Evolutionary conservation across 2,888 invertebrate species (phyloP), one percentile per base, ranked within the genome.

Genomic region (Pandemis heparana): DNA sequence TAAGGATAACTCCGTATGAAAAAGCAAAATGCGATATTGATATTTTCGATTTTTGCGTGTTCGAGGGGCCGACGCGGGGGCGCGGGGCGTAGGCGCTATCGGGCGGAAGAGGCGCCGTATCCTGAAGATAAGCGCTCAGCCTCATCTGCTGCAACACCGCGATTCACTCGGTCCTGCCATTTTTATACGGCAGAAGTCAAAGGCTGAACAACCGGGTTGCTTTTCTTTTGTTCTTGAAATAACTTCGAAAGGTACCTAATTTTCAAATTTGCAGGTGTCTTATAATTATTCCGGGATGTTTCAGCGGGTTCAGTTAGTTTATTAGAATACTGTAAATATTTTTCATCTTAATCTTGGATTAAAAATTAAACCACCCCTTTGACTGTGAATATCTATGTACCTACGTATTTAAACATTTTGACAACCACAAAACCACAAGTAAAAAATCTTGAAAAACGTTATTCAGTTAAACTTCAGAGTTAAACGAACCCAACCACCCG

Each of bases 81-180:
- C 46, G 39, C 70, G 81, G 90, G 91, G 89, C 90, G 76, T 75
- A 64, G 74, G 78, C 74, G 84, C 84, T 72, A 80, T 86, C 76
- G 79, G 86, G 61, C 71, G 76, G 77, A 75, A 76, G 76, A 74
- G 74, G 81, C 82, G 80, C 81, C 82, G 81, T 88, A 89, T 88
- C 88, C 88, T 87, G 87, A 80, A 85, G 90, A 92, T 91, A 91
- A 87, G 84, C 85, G 78, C 80, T 81, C 80, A 86, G 82, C 83
- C 79, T 87, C 89, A 87, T 88, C 86, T 86, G 80, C 77, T 75
- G 74, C 51, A 71, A 74, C 76, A 70, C 74, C 76, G 76, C 68
- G 60, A 66, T 72, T 78, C 76, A 71, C 78, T 79, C 74, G 64
- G 76, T 71, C 51, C 46, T 67, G 68, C 65, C 67, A 66, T 70